Percentiles rank a stretch among this genome's conserved stretches.
These are phyloP conservation scores for Odontomachus brunneus DNA, from an alignment of 1,140 invertebrate genomes.

Conservation along the genomic window DNA sequence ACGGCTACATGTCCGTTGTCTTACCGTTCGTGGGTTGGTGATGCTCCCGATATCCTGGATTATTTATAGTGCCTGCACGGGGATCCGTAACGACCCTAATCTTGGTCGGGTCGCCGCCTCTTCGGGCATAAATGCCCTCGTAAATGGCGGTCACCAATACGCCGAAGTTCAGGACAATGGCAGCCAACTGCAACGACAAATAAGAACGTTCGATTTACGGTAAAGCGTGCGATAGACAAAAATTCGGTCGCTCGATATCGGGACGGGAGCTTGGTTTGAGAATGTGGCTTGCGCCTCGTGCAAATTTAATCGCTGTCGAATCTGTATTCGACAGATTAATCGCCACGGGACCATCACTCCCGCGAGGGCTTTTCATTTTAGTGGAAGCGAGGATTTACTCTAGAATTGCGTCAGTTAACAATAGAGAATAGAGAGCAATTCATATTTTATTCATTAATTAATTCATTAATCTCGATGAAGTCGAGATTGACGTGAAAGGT, in stretches of 20 bases:
- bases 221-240: background rate
- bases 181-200: slow-evolving; percentile 88
- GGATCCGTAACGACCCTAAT: slow-evolving; percentile 86
- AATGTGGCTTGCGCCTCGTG: too few species aligned
- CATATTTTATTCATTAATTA: background rate
- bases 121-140: slow-evolving; percentile 89
- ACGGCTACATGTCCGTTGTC: background rate
- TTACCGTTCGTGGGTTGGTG: slow-evolving; percentile 87
- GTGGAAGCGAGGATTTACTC: too few species aligned
- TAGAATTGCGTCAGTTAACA: too few species aligned
- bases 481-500: too few species aligned
- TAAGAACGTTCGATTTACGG: slow-evolving; percentile 14
- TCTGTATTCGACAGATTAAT: too few species aligned
- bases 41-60: slow-evolving; percentile 93
- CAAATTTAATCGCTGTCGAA: too few species aligned
- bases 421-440: background rate
- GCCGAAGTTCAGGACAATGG: slow-evolving; percentile 90
- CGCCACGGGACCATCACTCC: too few species aligned
- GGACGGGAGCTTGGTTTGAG: too few species aligned
- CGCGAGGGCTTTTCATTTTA: too few species aligned
- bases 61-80: slow-evolving; percentile 91
- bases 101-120: slow-evolving; percentile 92
- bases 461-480: background rate
- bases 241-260: background rate
- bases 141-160: slow-evolving; percentile 92